These are phyloP conservation scores for Tethya wilhelma DNA, from an alignment of 37 sponge, comb jelly and placozoan genomes.

Conservation along the genomic window DNA sequence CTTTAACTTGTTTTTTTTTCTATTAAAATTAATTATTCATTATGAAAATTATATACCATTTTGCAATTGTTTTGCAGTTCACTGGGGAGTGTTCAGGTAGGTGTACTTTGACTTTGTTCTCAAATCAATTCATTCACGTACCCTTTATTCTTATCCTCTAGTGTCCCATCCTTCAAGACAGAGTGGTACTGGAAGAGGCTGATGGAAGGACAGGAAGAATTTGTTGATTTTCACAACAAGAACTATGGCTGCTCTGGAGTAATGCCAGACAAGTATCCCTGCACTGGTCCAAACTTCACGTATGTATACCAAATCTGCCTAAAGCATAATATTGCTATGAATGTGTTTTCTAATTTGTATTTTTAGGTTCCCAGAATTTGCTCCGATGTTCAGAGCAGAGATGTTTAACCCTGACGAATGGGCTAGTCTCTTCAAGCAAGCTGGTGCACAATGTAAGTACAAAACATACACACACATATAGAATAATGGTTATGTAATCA, in stretches of 20 bases:
- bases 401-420: conserved; percentile 78
- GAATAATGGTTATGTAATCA: background rate
- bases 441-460: conserved; percentile 86
- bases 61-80: conserved; percentile 64
- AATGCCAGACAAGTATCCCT: conserved; percentile 55
- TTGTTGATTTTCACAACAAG: conserved; percentile 73
- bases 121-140: background rate
- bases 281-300: background rate
- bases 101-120: background rate
- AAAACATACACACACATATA: background rate
- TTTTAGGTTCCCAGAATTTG: conserved; percentile 77
- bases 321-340: too few species aligned
- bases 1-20: background rate
- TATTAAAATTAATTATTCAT: background rate
- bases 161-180: conserved; percentile 65
- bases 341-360: background rate
- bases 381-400: conserved; percentile 87
- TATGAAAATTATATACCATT: too few species aligned
- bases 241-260: conserved; percentile 82
- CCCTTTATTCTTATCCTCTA: background rate
- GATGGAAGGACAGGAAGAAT: conserved; percentile 41
- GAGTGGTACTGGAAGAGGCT: conserved; percentile 83
- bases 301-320: too few species aligned
- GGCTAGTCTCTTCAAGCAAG: conserved; percentile 73
- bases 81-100: conserved; percentile 72